Conservation (phyloP, 2,797 vertebrate species). For the Staurois parvus region DNA sequence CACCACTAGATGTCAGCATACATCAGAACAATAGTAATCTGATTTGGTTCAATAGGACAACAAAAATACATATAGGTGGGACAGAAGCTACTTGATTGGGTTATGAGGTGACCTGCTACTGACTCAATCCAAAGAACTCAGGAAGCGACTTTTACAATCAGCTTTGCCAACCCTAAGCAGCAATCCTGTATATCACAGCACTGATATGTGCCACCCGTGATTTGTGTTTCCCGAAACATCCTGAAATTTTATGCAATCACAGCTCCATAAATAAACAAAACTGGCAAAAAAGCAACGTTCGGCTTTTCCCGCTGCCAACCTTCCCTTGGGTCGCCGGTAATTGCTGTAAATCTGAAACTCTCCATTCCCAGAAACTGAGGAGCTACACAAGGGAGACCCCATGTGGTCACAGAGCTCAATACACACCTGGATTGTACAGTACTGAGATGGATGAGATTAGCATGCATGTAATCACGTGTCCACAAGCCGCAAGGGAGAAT, state of each 20-base stretch:
- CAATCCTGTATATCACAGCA: neutral
- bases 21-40: too few relatives aligned
- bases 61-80: too few relatives aligned
- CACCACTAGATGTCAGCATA: too few relatives aligned
- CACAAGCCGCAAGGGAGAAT: neutral
- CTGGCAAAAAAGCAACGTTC: constrained; percentile 21
- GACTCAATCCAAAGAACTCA: neutral
- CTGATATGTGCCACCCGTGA: constrained; percentile 20
- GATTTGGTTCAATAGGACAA: too few relatives aligned
- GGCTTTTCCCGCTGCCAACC: constrained; percentile 17
- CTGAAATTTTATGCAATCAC: constrained; percentile 24
- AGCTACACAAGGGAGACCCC: neutral
- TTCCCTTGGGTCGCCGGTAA: neutral
- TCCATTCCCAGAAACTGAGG: neutral
- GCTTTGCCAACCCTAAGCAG: neutral
- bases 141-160: constrained; percentile 1
- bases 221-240: constrained; percentile 21
- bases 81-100: too few relatives aligned
- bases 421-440: neutral
- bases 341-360: constrained; percentile 7
- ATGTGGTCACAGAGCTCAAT: neutral
- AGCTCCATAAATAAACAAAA: constrained; percentile 25
- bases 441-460: neutral
- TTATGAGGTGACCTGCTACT: neutral
- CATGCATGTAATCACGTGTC: neutral